A percentile compares a stretch with the other conserved stretches of the same genome.
Evolutionary conservation across 2,797 vertebrate species (phyloP).

Genomic region (Fistularia commersonii): DNA sequence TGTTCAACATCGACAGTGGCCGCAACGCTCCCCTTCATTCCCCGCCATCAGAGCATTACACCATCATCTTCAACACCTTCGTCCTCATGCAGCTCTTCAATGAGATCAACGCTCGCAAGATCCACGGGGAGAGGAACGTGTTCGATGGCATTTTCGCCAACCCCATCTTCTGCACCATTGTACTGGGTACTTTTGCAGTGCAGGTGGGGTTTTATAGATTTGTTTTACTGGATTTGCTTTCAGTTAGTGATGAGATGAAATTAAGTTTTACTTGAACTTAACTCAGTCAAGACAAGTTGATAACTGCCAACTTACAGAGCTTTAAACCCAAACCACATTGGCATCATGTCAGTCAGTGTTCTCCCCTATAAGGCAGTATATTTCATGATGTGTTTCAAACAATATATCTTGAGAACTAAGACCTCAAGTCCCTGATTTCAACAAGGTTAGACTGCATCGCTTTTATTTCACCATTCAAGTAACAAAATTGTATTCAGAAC

Average conservation of each 20-base stretch:
- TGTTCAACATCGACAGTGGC: slow-evolving; percentile 90
- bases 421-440: no score
- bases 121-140: slow-evolving; percentile 86
- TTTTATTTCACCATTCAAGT: no score
- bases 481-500: no score
- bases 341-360: no score
- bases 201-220: slow-evolving; percentile 68
- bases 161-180: slow-evolving; percentile 87
- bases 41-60: slow-evolving; percentile 88
- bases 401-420: no score
- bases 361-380: no score
- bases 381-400: no score
- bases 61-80: slow-evolving; percentile 89
- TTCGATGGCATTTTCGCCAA: slow-evolving; percentile 84
- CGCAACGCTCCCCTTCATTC: slow-evolving; percentile 86
- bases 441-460: no score
- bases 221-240: neutral
- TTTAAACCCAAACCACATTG: no score
- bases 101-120: slow-evolving; percentile 87
- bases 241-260: neutral
- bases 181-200: slow-evolving; percentile 81
- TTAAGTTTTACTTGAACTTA: no score
- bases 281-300: no score
- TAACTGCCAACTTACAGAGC: no score
- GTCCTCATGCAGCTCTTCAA: slow-evolving; percentile 90